Conservation (phyloP, 2,888 invertebrate genomes). For the Pherbina coryleti region DNA sequence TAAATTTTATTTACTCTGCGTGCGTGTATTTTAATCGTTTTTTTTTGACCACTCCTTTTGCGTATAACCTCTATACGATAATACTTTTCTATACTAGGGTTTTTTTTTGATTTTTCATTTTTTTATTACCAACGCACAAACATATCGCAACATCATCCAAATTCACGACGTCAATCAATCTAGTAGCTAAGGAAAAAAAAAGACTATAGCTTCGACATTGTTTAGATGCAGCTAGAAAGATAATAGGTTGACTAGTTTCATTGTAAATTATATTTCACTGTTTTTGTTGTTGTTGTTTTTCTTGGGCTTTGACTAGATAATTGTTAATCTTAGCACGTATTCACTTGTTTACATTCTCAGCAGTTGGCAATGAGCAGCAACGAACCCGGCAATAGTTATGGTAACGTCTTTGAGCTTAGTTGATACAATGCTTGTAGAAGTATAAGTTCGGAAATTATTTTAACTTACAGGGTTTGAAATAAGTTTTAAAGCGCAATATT, state of each 20-base stretch:
- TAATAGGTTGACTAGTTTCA: constrained; percentile 8
- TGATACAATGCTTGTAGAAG: too few species aligned
- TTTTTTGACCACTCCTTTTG: neutral
- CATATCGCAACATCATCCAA: neutral
- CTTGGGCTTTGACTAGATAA: neutral
- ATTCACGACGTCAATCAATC: constrained; percentile 17
- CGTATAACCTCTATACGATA: neutral
- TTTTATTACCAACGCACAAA: neutral
- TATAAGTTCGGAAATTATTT: too few species aligned
- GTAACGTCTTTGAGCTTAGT: neutral
- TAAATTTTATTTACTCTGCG: constrained; percentile 24
- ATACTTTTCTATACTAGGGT: neutral
- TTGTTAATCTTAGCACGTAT: constrained; percentile 21
- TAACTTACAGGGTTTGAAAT: too few species aligned
- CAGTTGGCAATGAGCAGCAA: neutral
- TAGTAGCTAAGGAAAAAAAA: neutral
- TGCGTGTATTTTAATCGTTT: constrained; percentile 17
- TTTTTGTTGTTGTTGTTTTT: neutral
- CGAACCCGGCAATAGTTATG: neutral
- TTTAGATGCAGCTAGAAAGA: constrained; percentile 22
- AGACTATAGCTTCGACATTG: neutral
- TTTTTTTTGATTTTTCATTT: neutral
- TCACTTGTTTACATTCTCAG: constrained; percentile 9
- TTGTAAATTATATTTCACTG: neutral
- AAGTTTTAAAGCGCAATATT: too few species aligned